Base-by-base conservation (phyloP, 2,797 vertebrate genomes). In the Leuciscus waleckii region DNA sequence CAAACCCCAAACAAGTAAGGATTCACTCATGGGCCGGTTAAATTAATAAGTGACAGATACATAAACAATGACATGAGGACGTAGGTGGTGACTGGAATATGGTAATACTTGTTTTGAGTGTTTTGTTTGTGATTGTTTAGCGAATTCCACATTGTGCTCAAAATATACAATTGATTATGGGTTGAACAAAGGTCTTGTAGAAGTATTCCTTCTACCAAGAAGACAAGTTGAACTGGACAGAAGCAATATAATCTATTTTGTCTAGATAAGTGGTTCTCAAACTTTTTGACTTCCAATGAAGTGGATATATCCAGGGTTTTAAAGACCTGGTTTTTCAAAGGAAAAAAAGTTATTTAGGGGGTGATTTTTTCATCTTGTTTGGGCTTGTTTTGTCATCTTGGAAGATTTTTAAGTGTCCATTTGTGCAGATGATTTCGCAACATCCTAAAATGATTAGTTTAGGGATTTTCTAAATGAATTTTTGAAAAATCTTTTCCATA, bases 11-110 rank as follows among this genome's bases (percentile, higher is more conserved):
- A 78, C 70, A 78, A 61, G 69, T 51, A 74, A 63, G 67, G 67
- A 73, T 85, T 78, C 81, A 88, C 82, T 88, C 83, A 58, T 43
- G 43, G 67, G 26, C 69, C 43, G 0, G n/a, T 51, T 67, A n/a
- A 26, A 65, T 75, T 75, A 51, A 37, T 81, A 68, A 78, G 61
- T 70, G 51, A 79, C 49, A 37, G 75, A 82, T 82, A 37, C 67
- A 75, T 21, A 69, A 78, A 67, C 68, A 54, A 76, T 41, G 16
- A 83, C 37, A 77, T 37, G 58, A 54, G 21, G 43, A 69, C 21
- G 13, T 69, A 69, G 46, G 63, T 80, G 65, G 43, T 81, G 65
- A 81, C 39, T 79, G 61, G 77, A 65, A 65, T 65, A 79, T 37
- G 46, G 29, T 67, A 81, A 69, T 68, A 19, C 32, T 16, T 49